These are phyloP conservation scores for Atrichornis clamosus DNA, from an alignment of 2,113 vertebrate species.

Conservation along the genomic window DNA sequence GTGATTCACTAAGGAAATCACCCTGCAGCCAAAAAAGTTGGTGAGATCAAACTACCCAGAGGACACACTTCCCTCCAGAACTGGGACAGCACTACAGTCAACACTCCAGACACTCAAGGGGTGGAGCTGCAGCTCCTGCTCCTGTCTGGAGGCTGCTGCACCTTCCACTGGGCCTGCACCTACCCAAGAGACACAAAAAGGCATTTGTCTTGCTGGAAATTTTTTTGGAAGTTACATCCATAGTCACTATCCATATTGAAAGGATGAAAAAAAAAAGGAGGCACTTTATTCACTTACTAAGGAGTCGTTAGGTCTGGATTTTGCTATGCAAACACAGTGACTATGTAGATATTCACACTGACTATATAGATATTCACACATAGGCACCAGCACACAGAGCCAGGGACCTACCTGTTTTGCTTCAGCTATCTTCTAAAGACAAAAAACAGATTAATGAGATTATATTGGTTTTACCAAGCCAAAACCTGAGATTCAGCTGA, in stretches of 20 bases:
- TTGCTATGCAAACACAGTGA: neutral
- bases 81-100: accelerated
- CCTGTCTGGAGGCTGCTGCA: neutral
- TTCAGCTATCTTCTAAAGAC: neutral
- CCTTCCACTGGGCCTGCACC: neutral
- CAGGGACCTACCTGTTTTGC: neutral
- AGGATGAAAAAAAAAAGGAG: neutral
- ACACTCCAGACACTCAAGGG: accelerated
- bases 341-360: neutral
- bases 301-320: neutral
- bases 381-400: neutral
- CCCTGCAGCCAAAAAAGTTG: neutral
- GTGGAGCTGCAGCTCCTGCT: neutral
- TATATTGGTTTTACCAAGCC: neutral
- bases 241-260: neutral
- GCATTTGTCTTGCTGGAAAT: neutral
- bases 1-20: conserved; percentile 20
- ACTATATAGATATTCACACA: neutral
- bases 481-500: neutral
- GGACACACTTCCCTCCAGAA: neutral
- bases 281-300: neutral
- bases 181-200: neutral
- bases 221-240: neutral
- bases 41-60: neutral
- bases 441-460: neutral